Evolutionary conservation across 2,113 vertebrate genomes (phyloP), one percentile per base, ranked within the genome.

Genomic region (Aptenodytes forsteri): DNA sequence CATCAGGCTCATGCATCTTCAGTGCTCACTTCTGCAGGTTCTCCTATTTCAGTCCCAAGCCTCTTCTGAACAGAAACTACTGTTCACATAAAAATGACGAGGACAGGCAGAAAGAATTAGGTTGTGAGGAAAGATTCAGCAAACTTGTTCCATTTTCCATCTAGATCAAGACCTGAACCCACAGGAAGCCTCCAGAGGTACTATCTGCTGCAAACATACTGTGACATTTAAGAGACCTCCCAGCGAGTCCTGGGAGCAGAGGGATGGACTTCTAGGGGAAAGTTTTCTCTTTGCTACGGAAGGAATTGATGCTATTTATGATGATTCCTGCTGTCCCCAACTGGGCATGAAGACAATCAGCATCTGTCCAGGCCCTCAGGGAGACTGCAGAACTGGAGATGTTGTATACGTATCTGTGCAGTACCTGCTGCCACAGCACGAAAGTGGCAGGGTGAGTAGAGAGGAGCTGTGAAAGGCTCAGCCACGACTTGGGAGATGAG

Each of bases 351-450:
- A 97, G 85, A 97, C 90, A 83, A 89, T 83, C 87, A 95, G 94
- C 87, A 96, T 95, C 94, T 98, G 97, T 96, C 97, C 97, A 91
- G 77, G 75, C 88, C 95, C 89, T 90, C 23, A 11, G 94, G 96
- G 96, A 83, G 93, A 81, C 44, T 95, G 71, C 83, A 94, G 78
- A 95, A 85, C 21, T 16, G 5, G 87, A 69, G 78, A 95, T 49
- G 89, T 11, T 34, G 50, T 56, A 1, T 10, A 16, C 58, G 65
- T 21, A 73, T 61, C 76, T 14, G n/a, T 47, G 49, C 92, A 95
- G 75, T 34, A 69, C 40, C 44, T 3, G 6, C 77, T 83, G 89
- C 89, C 94, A 50, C 42, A 82, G 93, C 66, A 72, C 82, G 86
- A 30, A 61, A 91, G 46, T 0, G 0, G 79, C 55, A 77, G 59